Evolutionary conservation across 2,113 vertebrate species (phyloP).

Genomic region (Hylia prasina): DNA sequence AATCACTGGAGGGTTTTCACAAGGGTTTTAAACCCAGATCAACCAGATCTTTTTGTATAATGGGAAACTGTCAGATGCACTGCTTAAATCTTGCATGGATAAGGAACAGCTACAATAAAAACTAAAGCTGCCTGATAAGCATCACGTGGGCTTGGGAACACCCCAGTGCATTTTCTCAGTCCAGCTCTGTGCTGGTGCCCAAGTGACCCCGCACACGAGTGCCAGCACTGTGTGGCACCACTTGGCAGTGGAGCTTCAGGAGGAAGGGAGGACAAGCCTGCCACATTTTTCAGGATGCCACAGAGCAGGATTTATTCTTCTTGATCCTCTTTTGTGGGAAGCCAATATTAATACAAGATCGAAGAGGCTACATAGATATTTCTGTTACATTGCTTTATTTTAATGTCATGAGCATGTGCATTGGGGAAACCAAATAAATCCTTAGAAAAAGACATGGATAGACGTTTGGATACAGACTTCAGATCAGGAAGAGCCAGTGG

Average conservation of each 20-base stretch:
- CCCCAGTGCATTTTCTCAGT: fast-evolving
- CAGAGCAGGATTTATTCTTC: not conserved
- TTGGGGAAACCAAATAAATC: not conserved
- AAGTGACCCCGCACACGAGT: fast-evolving
- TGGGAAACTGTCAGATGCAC: not conserved
- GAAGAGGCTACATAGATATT: not conserved
- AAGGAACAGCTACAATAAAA: not conserved
- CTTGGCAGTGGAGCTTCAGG: not conserved
- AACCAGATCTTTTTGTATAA: not conserved
- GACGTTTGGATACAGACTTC: not conserved
- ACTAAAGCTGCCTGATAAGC: not conserved
- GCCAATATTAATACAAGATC: not conserved
- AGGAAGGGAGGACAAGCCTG: not conserved
- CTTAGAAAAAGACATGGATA: not conserved
- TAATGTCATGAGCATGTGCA: not conserved
- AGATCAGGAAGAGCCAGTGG: not conserved
- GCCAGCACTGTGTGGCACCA: fast-evolving
- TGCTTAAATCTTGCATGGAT: not conserved
- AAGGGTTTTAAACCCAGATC: not conserved
- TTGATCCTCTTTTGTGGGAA: not conserved
- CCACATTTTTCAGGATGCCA: not conserved
- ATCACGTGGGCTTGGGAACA: not conserved
- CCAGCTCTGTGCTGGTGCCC: not conserved
- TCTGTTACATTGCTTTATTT: not conserved
- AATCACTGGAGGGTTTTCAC: not conserved